A percentile compares a stretch with the other conserved stretches of the same genome.
Evolutionary conservation across 2,888 invertebrate species (phyloP).

Genomic region (Ophion costatus): DNA sequence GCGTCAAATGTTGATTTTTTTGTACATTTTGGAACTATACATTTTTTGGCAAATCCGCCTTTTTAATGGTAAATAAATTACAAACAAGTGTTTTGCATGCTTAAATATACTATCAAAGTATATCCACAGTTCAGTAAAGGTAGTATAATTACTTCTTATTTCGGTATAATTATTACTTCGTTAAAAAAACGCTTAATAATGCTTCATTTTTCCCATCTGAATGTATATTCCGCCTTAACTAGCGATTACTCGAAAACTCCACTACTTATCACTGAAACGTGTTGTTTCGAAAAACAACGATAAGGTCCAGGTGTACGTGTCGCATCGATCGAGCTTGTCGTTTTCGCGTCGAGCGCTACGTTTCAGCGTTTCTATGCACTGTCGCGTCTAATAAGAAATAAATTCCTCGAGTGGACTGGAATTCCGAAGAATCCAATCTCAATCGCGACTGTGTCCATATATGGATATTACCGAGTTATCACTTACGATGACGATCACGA

Average conservation of each 20-base stretch:
- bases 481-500: too few relatives aligned
- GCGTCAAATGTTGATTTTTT: too few relatives aligned
- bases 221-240: not conserved
- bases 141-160: too few relatives aligned
- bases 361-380: not conserved
- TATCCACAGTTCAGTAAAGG: too few relatives aligned
- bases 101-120: too few relatives aligned
- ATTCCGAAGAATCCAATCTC: conserved; percentile 8
- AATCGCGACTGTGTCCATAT: conserved; percentile 2
- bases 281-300: conserved; percentile 22
- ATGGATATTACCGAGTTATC: conserved; percentile 5
- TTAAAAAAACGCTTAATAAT: too few relatives aligned
- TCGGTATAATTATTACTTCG: too few relatives aligned
- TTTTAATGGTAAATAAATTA: too few relatives aligned
- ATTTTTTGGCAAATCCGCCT: too few relatives aligned
- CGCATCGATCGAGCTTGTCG: not conserved
- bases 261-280: conserved; percentile 21
- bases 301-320: conserved; percentile 5
- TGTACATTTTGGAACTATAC: too few relatives aligned
- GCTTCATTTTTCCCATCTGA: too few relatives aligned
- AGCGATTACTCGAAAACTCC: not conserved
- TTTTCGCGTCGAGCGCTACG: not conserved
- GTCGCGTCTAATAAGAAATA: conserved; percentile 7
- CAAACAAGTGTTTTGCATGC: too few relatives aligned
- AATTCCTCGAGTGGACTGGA: not conserved